Percentiles rank a stretch among this genome's conserved stretches.
Conservation (phyloP, 1,140 invertebrate species). For the Diorhabda carinulata region DNA sequence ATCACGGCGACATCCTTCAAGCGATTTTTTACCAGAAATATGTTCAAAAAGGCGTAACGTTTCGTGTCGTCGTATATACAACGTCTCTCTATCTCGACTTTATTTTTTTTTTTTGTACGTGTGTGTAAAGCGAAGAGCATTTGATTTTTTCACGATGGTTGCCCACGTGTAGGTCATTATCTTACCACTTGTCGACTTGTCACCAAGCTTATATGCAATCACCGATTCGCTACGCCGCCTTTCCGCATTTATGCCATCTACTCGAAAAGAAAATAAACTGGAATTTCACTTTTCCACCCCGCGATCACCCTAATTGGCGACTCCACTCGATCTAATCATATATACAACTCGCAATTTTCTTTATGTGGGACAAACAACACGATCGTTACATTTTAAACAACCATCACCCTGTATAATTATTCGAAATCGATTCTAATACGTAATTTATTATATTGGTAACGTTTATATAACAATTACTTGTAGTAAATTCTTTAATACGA, state of each 20-base stretch:
- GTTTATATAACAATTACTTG: too few species aligned
- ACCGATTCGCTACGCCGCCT: conserved; percentile 18
- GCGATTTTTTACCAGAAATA: neutral
- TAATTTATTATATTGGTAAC: too few species aligned
- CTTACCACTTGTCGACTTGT: conserved; percentile 24
- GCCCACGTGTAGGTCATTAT: conserved; percentile 18
- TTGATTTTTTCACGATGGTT: conserved; percentile 18
- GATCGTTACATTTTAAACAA: too few species aligned
- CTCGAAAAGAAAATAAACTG: conserved; percentile 18
- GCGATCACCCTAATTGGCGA: neutral
- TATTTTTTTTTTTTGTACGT: neutral
- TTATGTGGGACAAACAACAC: too few species aligned
- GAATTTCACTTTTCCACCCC: conserved; percentile 8
- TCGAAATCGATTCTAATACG: too few species aligned
- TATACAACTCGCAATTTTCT: too few species aligned
- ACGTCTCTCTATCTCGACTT: neutral
- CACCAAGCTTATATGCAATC: conserved; percentile 17
- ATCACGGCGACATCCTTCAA: too few species aligned
- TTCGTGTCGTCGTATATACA: neutral
- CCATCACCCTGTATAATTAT: too few species aligned
- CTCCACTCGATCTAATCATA: neutral
- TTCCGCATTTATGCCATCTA: conserved; percentile 1
- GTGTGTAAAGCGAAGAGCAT: neutral
- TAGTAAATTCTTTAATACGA: too few species aligned
- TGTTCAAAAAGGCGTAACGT: conserved; percentile 2